A percentile compares a stretch with the other conserved stretches of the same genome.
phyloP scores from a whole-genome alignment of 2,797 vertebrate species.

The Brachyalestes nurse region DNA sequence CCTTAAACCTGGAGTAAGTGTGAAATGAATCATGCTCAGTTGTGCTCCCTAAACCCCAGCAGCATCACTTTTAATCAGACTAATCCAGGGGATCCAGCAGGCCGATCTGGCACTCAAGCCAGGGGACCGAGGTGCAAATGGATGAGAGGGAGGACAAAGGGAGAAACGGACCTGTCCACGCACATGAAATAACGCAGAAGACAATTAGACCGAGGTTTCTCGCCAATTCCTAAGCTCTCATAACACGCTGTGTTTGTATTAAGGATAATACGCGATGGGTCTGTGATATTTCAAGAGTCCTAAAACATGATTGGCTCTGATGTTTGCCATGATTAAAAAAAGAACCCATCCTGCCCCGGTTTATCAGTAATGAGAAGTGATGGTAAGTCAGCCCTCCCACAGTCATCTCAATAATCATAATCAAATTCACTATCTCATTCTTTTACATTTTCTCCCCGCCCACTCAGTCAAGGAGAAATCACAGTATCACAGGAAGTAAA shows the following conservation, averaged over 20 bases:
- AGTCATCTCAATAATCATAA: conserved; percentile 54
- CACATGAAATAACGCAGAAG: neutral
- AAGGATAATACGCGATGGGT: neutral
- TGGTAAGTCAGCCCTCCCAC: conserved; percentile 20
- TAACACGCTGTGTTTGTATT: neutral
- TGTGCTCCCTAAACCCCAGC: conserved; percentile 35
- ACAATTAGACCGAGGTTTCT: neutral
- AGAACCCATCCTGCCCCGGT: conserved; percentile 14
- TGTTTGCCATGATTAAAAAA: conserved; percentile 16
- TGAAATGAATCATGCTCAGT: conserved; percentile 43
- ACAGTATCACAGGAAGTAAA: conserved; percentile 60
- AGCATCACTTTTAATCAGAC: conserved; percentile 54
- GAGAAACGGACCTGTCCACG: neutral
- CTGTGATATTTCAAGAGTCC: neutral
- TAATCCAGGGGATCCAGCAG: conserved; percentile 36
- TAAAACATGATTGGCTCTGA: neutral
- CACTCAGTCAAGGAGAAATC: conserved; percentile 58
- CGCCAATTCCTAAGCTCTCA: neutral
- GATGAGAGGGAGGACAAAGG: neutral
- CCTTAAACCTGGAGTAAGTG: conserved; percentile 54
- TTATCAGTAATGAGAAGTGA: conserved; percentile 11
- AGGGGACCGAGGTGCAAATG: conserved; percentile 9
- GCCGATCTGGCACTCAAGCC: conserved; percentile 23
- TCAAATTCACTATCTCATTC: conserved; percentile 48
- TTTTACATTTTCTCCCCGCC: conserved; percentile 56